phyloP scores from a whole-genome alignment of 2,797 vertebrate genomes.

The Miichthys miiuy region DNA sequence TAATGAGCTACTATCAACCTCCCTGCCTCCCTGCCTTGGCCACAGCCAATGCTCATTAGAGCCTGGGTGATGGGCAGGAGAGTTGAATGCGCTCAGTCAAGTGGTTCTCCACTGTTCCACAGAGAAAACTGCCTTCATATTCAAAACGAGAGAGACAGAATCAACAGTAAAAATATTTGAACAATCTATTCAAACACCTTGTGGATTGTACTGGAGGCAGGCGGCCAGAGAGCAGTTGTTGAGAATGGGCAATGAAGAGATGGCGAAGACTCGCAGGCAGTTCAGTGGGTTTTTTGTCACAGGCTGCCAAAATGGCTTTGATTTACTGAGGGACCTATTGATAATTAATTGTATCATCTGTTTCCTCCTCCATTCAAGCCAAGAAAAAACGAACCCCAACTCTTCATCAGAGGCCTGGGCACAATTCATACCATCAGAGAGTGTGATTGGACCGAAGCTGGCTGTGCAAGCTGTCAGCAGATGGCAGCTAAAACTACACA shows the following conservation, averaged over 20 bases:
- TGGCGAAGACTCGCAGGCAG: constrained; percentile 76
- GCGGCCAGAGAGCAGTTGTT: constrained; percentile 89
- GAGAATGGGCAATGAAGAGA: constrained; percentile 89
- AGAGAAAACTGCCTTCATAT: constrained; percentile 71
- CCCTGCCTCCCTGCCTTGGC: constrained; percentile 63
- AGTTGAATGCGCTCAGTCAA: constrained; percentile 77
- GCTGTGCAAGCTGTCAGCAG: constrained; percentile 80
- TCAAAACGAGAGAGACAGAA: constrained; percentile 74
- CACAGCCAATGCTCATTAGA: constrained; percentile 83
- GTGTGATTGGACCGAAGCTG: constrained; percentile 76
- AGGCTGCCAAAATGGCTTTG: constrained; percentile 88
- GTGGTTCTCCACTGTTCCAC: constrained; percentile 65
- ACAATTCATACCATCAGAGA: constrained; percentile 78
- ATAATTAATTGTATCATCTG: constrained; percentile 92
- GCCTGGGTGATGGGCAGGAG: constrained; percentile 75
- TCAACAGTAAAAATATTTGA: constrained; percentile 90
- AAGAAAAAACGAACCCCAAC: constrained; percentile 85
- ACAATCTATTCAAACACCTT: constrained; percentile 90
- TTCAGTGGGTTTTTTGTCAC: constrained; percentile 79
- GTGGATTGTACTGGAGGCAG: constrained; percentile 83
- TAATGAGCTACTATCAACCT: constrained; percentile 82
- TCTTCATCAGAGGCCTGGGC: constrained; percentile 83
- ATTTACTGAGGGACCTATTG: constrained; percentile 89
- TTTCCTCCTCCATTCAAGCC: constrained; percentile 84
- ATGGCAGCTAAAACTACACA: constrained; percentile 82